These are phyloP conservation scores for Drosophila mayaguana DNA, from an alignment of 2,888 invertebrate species.

Conservation along the genomic window DNA sequence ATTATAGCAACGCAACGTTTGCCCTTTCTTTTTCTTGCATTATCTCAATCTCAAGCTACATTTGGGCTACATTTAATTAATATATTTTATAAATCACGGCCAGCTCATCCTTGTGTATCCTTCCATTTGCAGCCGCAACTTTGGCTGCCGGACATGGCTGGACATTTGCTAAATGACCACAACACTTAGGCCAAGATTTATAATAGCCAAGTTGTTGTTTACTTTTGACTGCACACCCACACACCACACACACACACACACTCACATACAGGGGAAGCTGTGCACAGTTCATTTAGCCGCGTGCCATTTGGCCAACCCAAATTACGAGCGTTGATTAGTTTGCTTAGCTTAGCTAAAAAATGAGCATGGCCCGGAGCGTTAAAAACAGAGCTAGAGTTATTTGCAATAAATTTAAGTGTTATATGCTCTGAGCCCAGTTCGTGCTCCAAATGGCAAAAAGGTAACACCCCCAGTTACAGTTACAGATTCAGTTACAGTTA, in stretches of 20 bases:
- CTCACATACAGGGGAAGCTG: conserved; percentile 41
- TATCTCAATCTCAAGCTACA: conserved; percentile 34
- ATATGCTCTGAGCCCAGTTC: conserved; percentile 33
- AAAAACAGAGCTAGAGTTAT: conserved; percentile 65
- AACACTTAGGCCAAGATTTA: conserved; percentile 81
- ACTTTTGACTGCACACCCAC: conserved; percentile 66
- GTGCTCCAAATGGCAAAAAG: conserved; percentile 49
- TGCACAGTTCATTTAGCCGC: conserved; percentile 75
- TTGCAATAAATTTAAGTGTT: conserved; percentile 77
- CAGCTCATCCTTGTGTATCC: conserved; percentile 32
- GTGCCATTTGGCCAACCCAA: conserved; percentile 39
- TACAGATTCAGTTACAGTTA: conserved; percentile 62
- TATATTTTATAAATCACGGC: conserved; percentile 71
- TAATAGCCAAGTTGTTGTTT: conserved; percentile 71
- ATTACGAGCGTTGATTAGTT: conserved; percentile 75
- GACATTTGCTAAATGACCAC: conserved; percentile 80
- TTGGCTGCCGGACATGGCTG: conserved; percentile 68
- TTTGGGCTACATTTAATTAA: conserved; percentile 67
- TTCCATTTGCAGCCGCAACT: conserved; percentile 51
- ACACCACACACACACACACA: neutral
- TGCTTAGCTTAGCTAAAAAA: conserved; percentile 65
- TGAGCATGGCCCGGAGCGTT: conserved; percentile 21
- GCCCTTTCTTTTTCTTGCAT: conserved; percentile 5
- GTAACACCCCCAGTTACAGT: conserved; percentile 65
- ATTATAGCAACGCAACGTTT: neutral